phyloP scores from a whole-genome alignment of 2,888 invertebrate genomes.

The Ochropacha duplaris region DNA sequence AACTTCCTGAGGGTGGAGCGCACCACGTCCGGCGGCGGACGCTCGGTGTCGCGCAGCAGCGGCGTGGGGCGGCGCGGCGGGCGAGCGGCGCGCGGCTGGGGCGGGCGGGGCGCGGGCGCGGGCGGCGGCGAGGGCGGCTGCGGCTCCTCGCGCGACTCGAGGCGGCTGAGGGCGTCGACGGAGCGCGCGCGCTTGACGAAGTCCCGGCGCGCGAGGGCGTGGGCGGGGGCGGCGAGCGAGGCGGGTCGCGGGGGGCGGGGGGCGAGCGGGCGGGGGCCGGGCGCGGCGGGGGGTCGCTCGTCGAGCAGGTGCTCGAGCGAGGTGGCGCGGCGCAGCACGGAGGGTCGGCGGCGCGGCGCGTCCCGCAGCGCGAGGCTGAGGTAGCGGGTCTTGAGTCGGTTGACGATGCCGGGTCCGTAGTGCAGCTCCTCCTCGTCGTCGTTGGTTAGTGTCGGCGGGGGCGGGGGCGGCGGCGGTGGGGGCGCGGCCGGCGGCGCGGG shows the following conservation, averaged over 20 bases:
- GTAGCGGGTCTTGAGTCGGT: conserved; percentile 93
- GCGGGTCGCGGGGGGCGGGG: conserved; percentile 55
- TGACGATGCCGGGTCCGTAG: conserved; percentile 96
- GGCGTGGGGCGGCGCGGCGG: conserved; percentile 71
- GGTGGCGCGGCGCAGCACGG: conserved; percentile 90
- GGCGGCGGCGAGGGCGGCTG: conserved; percentile 85
- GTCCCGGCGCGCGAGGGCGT: conserved; percentile 75
- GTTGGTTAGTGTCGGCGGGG: no score
- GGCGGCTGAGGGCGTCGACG: conserved; percentile 91
- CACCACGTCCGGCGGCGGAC: conserved; percentile 94
- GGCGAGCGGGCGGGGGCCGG: conserved; percentile 51
- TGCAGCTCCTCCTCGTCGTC: conserved; percentile 88
- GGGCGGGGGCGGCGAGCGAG: conserved; percentile 40
- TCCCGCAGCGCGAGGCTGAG: conserved; percentile 93
- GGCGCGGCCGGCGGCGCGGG: conserved; percentile 37
- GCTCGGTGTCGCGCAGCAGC: conserved; percentile 80
- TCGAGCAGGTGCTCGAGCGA: conserved; percentile 93
- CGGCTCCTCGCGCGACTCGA: conserved; percentile 85
- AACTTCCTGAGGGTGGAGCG: conserved; percentile 93
- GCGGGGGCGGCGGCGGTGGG: conserved; percentile 51
- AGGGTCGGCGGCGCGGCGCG: conserved; percentile 85
- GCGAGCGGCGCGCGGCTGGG: conserved; percentile 70
- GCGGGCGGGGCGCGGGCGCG: conserved; percentile 53
- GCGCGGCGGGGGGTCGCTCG: conserved; percentile 72
- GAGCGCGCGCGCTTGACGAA: conserved; percentile 93